These are phyloP conservation scores for Anticlea derivata DNA, from an alignment of 2,888 invertebrate species.

Conservation along the genomic window DNA sequence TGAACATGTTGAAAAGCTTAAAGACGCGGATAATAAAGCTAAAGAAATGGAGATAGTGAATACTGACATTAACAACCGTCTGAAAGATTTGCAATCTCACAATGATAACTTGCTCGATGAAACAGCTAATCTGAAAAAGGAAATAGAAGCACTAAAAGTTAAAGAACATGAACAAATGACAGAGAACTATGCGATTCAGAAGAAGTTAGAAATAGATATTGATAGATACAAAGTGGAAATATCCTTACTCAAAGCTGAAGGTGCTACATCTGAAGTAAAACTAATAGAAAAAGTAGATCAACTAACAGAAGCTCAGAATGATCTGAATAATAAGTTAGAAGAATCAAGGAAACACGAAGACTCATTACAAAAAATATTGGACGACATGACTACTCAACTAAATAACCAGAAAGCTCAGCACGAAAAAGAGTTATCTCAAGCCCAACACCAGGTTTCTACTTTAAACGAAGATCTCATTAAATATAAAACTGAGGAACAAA, in stretches of 20 bases:
- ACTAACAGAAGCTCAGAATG: constrained; percentile 75
- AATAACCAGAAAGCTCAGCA: constrained; percentile 68
- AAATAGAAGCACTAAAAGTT: constrained; percentile 64
- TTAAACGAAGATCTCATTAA: constrained; percentile 59
- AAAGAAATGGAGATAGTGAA: constrained; percentile 61
- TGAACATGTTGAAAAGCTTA: constrained; percentile 64
- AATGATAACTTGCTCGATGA: constrained; percentile 71
- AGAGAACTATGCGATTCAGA: constrained; percentile 64
- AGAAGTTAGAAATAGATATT: constrained; percentile 71
- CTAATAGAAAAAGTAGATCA: constrained; percentile 79
- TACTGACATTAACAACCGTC: constrained; percentile 52
- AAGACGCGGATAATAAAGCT: constrained; percentile 62
- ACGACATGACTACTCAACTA: constrained; percentile 73
- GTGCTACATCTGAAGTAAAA: constrained; percentile 72
- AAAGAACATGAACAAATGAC: constrained; percentile 66
- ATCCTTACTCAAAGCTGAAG: constrained; percentile 69
- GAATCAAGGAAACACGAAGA: constrained; percentile 78
- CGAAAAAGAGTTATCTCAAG: constrained; percentile 65
- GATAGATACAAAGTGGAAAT: constrained; percentile 77
- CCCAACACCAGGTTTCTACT: constrained; percentile 55
- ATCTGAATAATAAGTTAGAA: constrained; percentile 75
- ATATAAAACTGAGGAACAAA: constrained; percentile 55
- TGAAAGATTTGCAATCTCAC: constrained; percentile 58
- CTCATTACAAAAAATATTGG: constrained; percentile 72
- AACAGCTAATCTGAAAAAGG: constrained; percentile 70